phyloP scores from a whole-genome alignment of 2,797 vertebrate genomes.

The Eulemur coronatus region DNA sequence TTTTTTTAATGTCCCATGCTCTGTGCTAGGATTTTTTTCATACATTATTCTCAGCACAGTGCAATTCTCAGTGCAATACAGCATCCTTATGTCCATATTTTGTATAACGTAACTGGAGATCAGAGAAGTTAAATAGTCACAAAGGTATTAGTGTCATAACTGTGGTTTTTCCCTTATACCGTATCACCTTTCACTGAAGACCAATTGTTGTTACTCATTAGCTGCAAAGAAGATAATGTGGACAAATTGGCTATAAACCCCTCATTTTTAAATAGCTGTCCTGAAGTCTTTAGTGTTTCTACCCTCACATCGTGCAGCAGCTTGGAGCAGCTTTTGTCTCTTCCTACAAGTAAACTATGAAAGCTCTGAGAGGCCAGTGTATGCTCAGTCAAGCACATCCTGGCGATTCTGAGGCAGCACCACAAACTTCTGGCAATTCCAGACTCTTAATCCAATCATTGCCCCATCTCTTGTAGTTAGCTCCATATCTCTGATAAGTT shows the following conservation, averaged over 20 bases:
- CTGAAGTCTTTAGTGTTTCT: background rate
- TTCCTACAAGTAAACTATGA: background rate
- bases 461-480: background rate
- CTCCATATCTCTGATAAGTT: background rate
- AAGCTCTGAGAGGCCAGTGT: background rate
- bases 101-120: background rate
- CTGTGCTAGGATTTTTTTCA: background rate
- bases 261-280: conserved; percentile 5
- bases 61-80: background rate
- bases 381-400: conserved; percentile 22
- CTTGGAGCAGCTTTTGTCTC: conserved; percentile 40
- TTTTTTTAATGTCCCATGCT: background rate
- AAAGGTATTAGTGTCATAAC: background rate
- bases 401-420: background rate
- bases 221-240: conserved; percentile 7
- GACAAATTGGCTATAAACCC: background rate
- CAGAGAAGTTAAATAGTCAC: background rate
- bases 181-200: background rate
- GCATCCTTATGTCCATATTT: background rate
- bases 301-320: conserved; percentile 8
- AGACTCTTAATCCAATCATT: background rate
- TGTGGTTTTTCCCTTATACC: background rate
- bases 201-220: background rate
- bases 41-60: background rate
- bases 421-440: background rate